Evolutionary conservation across 2,797 vertebrate genomes (phyloP).

Genomic region (Cyclura pinguis): DNA sequence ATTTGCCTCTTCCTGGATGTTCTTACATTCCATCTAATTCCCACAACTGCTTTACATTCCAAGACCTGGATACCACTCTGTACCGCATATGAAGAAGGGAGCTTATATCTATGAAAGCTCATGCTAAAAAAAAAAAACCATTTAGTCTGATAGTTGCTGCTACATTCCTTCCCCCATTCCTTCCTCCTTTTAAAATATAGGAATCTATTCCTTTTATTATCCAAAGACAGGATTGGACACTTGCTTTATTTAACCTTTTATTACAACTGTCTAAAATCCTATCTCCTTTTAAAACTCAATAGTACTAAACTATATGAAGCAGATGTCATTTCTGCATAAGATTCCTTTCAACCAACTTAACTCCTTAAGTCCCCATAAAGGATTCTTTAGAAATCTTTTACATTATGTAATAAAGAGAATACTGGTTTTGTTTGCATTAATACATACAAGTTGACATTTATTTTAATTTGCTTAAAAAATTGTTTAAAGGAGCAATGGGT

Average conservation of each 20-base stretch:
- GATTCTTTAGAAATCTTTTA: not conserved
- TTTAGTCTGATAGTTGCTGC: no score
- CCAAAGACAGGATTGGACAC: no score
- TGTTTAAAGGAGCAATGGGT: conserved; percentile 35
- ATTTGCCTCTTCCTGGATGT: no score
- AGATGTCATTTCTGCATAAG: not conserved
- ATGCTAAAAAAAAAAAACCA: no score
- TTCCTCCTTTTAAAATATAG: not conserved
- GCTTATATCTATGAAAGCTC: no score
- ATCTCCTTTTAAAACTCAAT: not conserved
- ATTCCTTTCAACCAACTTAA: conserved; percentile 7
- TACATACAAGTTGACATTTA: conserved; percentile 33
- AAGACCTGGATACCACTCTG: no score
- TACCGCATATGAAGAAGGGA: no score
- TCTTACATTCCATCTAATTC: no score
- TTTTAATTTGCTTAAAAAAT: not conserved
- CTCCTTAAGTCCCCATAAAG: not conserved
- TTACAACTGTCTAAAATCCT: not conserved
- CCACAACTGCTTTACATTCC: no score
- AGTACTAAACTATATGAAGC: not conserved
- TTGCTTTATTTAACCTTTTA: not conserved
- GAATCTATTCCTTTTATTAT: not conserved
- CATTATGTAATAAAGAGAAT: not conserved
- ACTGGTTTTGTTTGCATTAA: conserved; percentile 39
- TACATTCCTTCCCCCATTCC: not conserved